Evolutionary conservation across 2,888 invertebrate genomes (phyloP).

Genomic region (Epinotia nisella): DNA sequence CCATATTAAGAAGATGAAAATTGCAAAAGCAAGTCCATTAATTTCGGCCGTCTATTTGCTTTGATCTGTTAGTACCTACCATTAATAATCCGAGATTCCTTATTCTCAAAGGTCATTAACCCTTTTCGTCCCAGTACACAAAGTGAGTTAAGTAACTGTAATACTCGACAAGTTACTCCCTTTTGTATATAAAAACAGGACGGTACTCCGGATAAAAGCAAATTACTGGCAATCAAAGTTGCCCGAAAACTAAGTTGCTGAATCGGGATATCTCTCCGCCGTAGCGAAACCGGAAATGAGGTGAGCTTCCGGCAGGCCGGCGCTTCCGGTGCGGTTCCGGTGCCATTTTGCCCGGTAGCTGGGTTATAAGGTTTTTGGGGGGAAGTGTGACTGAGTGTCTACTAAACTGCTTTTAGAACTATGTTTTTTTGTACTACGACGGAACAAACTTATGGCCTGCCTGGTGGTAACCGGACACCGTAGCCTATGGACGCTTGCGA

Average conservation of each 20-base stretch:
- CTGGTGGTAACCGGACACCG: no score
- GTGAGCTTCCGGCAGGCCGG: slow-evolving; percentile 53
- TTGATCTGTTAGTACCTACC: slow-evolving; percentile 9
- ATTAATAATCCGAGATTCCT: slow-evolving; percentile 15
- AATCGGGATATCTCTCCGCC: slow-evolving; percentile 45
- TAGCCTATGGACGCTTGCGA: no score
- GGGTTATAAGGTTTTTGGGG: not conserved
- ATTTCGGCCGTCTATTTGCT: not conserved
- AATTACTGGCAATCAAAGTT: slow-evolving; percentile 42
- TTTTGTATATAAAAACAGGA: not conserved
- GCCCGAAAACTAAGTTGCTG: slow-evolving; percentile 42
- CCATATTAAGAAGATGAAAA: not conserved
- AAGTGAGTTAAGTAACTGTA: not conserved
- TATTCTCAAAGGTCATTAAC: slow-evolving; percentile 29
- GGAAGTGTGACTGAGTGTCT: not conserved
- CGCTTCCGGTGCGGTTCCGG: slow-evolving; percentile 48
- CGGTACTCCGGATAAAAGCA: slow-evolving; percentile 19
- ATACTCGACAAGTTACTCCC: not conserved
- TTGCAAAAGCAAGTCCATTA: not conserved
- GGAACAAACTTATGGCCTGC: no score
- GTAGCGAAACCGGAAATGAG: slow-evolving; percentile 50
- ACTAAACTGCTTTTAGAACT: not conserved
- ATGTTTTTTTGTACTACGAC: no score
- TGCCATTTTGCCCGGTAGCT: slow-evolving; percentile 28
- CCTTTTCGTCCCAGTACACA: not conserved